Evolutionary conservation across 2,888 invertebrate genomes (phyloP).

Genomic region (Eucera pruinosa): DNA sequence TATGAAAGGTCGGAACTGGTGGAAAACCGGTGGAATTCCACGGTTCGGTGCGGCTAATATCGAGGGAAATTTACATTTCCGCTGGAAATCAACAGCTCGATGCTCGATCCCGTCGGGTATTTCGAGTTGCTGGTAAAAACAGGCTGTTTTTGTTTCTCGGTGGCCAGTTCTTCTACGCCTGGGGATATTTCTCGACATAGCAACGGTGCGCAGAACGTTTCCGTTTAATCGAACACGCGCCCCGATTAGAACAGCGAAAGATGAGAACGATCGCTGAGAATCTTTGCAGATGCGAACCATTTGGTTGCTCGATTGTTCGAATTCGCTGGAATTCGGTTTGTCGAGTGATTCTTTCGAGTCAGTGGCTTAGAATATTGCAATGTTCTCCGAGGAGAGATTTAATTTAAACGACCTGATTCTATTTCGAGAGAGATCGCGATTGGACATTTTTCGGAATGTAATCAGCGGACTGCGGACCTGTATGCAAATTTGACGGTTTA

Average conservation of each 20-base stretch:
- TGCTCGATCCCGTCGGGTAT: conserved; percentile 13
- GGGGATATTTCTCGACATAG: conserved; percentile 2
- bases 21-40: conserved; percentile 3
- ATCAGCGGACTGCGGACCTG: too few species aligned
- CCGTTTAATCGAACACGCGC: conserved; percentile 3
- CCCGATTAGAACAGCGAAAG: neutral
- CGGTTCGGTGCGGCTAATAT: conserved; percentile 19
- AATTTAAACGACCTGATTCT: too few species aligned
- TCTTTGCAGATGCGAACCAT: neutral
- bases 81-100: conserved; percentile 32
- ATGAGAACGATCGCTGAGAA: neutral
- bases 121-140: conserved; percentile 4
- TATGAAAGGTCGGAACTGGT: conserved; percentile 8
- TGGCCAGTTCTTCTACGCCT: neutral
- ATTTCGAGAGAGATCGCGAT: too few species aligned
- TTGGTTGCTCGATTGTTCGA: neutral
- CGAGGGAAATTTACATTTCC: conserved; percentile 43
- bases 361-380: neutral
- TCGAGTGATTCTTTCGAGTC: neutral
- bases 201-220: neutral
- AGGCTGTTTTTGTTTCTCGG: conserved; percentile 8
- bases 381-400: too few species aligned
- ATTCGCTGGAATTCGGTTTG: neutral
- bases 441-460: too few species aligned
- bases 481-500: too few species aligned